Evolutionary conservation across 2,113 vertebrate species (phyloP).

Genomic region (Lycocorax pyrrhopterus): DNA sequence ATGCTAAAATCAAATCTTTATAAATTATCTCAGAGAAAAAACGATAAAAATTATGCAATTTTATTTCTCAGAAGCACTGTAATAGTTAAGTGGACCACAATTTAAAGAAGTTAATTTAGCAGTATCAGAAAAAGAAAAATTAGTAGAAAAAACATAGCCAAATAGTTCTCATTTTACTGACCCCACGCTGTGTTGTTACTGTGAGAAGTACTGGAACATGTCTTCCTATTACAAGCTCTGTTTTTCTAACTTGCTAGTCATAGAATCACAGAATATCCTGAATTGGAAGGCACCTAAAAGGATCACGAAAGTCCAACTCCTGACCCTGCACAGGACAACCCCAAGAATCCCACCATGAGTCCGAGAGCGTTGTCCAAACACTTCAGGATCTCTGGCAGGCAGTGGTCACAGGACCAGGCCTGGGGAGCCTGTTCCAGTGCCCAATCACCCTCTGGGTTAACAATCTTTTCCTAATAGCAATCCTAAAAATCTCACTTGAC

Average conservation of each 20-base stretch:
- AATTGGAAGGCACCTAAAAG: not conserved
- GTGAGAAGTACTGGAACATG: not conserved
- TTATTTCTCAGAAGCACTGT: not conserved
- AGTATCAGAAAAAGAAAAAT: not conserved
- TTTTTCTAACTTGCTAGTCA: not conserved
- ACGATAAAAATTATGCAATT: not conserved
- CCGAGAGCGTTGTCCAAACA: rapidly evolving
- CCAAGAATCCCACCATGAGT: not conserved
- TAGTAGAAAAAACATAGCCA: not conserved
- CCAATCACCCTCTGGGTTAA: not conserved
- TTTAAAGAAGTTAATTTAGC: not conserved
- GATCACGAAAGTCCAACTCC: not conserved
- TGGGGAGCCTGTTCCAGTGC: not conserved
- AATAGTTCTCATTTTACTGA: not conserved
- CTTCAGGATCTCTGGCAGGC: not conserved
- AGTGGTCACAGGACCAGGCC: not conserved
- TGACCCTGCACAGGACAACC: not conserved
- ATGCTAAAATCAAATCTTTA: not conserved
- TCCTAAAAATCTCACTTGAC: not conserved
- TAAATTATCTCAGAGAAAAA: not conserved
- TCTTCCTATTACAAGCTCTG: not conserved
- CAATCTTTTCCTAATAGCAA: not conserved
- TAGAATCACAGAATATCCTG: not conserved
- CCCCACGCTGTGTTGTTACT: not conserved
- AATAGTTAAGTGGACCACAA: not conserved